Base-by-base conservation (phyloP, 2,797 vertebrate species). In the Spatula versicolor region DNA sequence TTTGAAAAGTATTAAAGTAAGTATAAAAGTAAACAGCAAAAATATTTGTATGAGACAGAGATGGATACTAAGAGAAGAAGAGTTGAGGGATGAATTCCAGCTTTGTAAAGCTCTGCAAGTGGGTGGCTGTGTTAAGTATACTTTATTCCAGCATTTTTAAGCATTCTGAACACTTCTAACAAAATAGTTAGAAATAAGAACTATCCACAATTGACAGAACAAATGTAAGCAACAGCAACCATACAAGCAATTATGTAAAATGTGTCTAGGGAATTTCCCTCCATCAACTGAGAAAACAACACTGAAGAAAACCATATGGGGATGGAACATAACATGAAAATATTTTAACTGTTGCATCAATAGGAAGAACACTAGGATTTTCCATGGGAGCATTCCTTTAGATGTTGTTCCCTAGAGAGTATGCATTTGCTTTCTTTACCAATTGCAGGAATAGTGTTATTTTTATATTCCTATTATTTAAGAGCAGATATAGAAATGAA, bases 261-360 rank as follows among this genome's bases (percentile, higher is more conserved):
- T 23, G 55, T 67, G 80, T 46, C 82, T 86, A 56, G 91, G 79
- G 95, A 90, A 92, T 95, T 94, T 95, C 81, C 81, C 50, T 96
- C 94, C 72, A 95, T 93, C 95, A 92, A 60, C 86, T 92, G 82
- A 95, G 83, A 89, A 96, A 95, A 93, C 88, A 95, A 33, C 74
- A 64, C 55, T 67, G 87, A 90, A 88, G 76, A 66, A 92, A 93
- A 73, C 63, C 83, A 86, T 88, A 86, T 86, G 94, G 88, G 74
- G 63, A 93, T 63, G 80, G 46, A 93, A 84, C 20, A 59, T 26
- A 86, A 88, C 71, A 92, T 41, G 59, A 90, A 96, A 96, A 93
- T 91, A 92, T 84, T 96, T 88, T 60, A 94, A 92, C 71, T 76
- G 71, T 90, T 93, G 41, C 66, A 89, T 89, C 84, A 89, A 83